A percentile compares a stretch with the other conserved stretches of the same genome.
Conservation (phyloP, 1,140 invertebrate species). For the Drosophila melanica region DNA sequence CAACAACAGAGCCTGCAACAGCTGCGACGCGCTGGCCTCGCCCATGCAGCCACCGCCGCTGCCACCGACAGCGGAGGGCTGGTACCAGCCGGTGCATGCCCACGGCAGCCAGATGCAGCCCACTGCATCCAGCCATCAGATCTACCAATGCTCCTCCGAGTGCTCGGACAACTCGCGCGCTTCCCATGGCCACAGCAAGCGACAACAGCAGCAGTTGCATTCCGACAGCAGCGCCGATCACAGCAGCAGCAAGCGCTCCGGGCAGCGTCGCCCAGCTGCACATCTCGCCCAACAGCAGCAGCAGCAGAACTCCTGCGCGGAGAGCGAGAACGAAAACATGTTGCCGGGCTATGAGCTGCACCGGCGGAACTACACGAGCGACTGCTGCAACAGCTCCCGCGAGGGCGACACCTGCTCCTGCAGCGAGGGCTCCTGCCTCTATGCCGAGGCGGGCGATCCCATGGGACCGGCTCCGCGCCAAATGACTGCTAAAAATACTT, state of each 20-base stretch:
- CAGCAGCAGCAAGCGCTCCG: conserved; percentile 51
- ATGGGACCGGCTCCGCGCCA: conserved; percentile 45
- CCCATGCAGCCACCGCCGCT: conserved; percentile 73
- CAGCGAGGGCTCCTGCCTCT: conserved; percentile 83
- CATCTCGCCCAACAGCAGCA: conserved; percentile 35
- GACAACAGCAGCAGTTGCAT: conserved; percentile 45
- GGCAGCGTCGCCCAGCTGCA: conserved; percentile 11
- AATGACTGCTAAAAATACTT: conserved; percentile 68
- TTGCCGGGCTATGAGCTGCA: conserved; percentile 62
- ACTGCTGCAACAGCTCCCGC: conserved; percentile 81
- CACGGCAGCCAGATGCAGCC: conserved; percentile 63
- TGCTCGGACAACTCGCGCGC: conserved; percentile 80
- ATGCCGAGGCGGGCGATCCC: conserved; percentile 80
- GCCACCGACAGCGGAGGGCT: conserved; percentile 61
- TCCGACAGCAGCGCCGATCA: conserved; percentile 77
- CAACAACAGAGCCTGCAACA: conserved; percentile 76
- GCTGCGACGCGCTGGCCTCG: conserved; percentile 79
- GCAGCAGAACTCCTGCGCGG: conserved; percentile 52
- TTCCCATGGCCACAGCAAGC: conserved; percentile 64
- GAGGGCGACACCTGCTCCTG: conserved; percentile 84
- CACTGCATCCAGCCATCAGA: conserved; percentile 75
- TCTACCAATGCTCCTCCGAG: conserved; percentile 84
- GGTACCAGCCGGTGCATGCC: conserved; percentile 74
- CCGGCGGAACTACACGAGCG: conserved; percentile 68
- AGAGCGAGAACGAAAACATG: conserved; percentile 76